These are phyloP conservation scores for Tursiops truncatus DNA, from an alignment of 2,113 vertebrate species.

Conservation along the genomic window DNA sequence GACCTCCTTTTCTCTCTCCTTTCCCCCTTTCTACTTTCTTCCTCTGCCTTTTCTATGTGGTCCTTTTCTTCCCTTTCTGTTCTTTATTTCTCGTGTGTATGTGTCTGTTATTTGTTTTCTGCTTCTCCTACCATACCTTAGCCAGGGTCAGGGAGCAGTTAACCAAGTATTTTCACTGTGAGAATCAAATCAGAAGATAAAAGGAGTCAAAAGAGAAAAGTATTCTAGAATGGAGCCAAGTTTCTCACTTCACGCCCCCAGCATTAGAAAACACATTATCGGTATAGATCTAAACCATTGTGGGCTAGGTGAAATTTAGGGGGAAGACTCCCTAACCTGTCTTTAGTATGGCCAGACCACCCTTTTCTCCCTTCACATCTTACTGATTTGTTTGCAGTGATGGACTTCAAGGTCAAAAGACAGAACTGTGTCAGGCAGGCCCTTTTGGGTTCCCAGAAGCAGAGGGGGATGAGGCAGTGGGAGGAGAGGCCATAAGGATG, in stretches of 20 bases:
- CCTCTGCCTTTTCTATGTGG: neutral
- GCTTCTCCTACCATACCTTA: neutral
- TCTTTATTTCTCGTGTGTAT: neutral
- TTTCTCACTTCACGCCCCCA: neutral
- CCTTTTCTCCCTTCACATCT: neutral
- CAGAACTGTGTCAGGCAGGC: neutral
- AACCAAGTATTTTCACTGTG: constrained; percentile 12
- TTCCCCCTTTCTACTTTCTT: neutral
- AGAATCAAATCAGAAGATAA: neutral
- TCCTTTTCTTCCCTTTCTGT: neutral
- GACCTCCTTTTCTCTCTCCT: neutral
- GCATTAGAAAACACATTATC: neutral
- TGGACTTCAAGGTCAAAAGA: neutral
- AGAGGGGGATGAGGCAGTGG: neutral
- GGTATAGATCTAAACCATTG: neutral
- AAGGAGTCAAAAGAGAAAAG: neutral
- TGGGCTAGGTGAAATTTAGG: neutral
- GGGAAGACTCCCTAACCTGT: neutral
- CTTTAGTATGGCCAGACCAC: neutral
- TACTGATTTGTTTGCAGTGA: neutral
- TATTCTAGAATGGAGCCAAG: neutral
- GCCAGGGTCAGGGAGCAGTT: neutral
- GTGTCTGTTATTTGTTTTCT: neutral
- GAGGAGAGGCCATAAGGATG: neutral
- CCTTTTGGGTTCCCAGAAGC: neutral